Evolutionary conservation across 1,140 invertebrate genomes (phyloP).

Genomic region (Pomacea maculata): DNA sequence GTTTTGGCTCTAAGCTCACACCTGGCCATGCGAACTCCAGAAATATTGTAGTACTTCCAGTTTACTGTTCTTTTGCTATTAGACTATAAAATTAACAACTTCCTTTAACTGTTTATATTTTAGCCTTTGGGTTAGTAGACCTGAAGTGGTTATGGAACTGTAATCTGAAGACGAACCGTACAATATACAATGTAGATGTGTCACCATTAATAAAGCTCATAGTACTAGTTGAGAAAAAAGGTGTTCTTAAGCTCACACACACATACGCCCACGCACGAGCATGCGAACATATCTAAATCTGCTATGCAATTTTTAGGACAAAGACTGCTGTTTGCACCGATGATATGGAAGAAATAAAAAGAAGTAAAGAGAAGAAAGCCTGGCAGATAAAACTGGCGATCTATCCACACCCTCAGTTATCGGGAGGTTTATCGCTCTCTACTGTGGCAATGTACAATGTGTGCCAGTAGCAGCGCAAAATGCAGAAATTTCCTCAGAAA

Average conservation of each 20-base stretch:
- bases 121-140: background rate
- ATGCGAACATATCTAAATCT: background rate
- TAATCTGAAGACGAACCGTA: background rate
- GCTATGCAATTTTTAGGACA: no score
- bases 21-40: no score
- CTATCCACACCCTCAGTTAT: no score
- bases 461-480: no score
- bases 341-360: background rate
- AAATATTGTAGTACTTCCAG: no score
- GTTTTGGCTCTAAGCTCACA: no score
- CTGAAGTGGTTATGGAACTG: background rate
- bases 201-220: background rate
- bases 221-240: no score
- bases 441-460: no score
- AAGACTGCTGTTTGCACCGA: no score
- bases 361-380: background rate
- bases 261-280: background rate
- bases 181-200: background rate
- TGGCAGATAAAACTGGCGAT: background rate
- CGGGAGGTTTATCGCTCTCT: no score
- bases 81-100: background rate
- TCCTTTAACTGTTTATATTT: background rate
- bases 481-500: no score
- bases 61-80: background rate
- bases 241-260: background rate